phyloP scores from a whole-genome alignment of 2,797 vertebrate species.

The Malurus leucopterus region DNA sequence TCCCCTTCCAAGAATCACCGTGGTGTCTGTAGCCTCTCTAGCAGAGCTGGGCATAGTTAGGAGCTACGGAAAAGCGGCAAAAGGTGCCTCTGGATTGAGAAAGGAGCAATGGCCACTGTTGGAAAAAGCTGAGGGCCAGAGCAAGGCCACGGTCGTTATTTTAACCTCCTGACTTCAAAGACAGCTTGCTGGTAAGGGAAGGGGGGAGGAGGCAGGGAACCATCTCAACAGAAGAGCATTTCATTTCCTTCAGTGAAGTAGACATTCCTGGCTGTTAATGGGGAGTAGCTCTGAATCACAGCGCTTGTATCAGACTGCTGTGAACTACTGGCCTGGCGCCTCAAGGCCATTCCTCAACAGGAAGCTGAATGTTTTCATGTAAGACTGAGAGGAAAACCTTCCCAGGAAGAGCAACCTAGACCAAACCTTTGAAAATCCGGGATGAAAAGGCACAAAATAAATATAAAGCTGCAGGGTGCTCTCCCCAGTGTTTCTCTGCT shows the following conservation, averaged over 20 bases:
- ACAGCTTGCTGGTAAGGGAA: constrained; percentile 45
- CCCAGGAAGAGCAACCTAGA: constrained; percentile 81
- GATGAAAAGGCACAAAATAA: constrained; percentile 82
- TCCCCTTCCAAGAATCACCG: neutral
- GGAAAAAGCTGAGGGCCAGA: constrained; percentile 59
- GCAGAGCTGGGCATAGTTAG: neutral
- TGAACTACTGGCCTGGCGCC: constrained; percentile 76
- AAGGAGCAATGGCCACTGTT: constrained; percentile 68
- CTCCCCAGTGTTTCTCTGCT: constrained; percentile 46
- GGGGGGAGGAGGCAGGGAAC: constrained; percentile 49
- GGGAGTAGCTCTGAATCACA: constrained; percentile 81
- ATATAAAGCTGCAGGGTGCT: constrained; percentile 80
- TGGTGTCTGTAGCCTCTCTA: neutral
- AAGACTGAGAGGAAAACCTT: constrained; percentile 80
- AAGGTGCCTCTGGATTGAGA: neutral
- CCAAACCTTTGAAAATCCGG: constrained; percentile 80
- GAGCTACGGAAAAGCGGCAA: neutral
- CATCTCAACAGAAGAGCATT: constrained; percentile 82
- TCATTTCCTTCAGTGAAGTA: constrained; percentile 81
- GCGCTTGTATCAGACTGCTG: constrained; percentile 77
- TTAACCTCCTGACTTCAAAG: constrained; percentile 88
- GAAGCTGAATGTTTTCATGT: constrained; percentile 86
- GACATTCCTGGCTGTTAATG: constrained; percentile 80
- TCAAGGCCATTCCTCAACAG: constrained; percentile 77
- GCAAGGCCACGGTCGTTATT: constrained; percentile 78